Percentiles rank a stretch among this genome's conserved stretches.
phyloP scores from a whole-genome alignment of 1,140 invertebrate genomes.

The Drosophila seguyi region DNA sequence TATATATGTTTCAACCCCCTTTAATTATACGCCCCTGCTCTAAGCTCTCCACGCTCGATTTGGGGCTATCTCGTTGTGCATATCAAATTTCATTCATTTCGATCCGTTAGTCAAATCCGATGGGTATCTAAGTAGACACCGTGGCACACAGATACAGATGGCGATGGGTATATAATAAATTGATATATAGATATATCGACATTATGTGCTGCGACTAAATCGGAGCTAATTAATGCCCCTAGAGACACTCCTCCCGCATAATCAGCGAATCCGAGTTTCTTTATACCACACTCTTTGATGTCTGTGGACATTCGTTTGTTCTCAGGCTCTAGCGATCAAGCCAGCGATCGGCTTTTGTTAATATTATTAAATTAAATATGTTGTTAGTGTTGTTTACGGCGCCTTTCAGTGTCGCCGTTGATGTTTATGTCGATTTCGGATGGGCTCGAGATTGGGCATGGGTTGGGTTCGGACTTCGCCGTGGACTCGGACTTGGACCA shows the following conservation, averaged over 20 bases:
- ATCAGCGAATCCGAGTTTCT: slow-evolving; percentile 49
- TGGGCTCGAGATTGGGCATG: slow-evolving; percentile 6
- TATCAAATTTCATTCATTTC: slow-evolving; percentile 82
- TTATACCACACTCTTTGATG: slow-evolving; percentile 39
- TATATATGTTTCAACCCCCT: background rate
- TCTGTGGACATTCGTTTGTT: slow-evolving; percentile 65
- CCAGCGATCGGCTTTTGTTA: slow-evolving; percentile 68
- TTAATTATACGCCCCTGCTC: slow-evolving; percentile 19
- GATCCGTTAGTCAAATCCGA: slow-evolving; percentile 69
- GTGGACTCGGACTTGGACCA: background rate
- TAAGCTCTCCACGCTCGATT: slow-evolving; percentile 34
- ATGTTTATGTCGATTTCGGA: slow-evolving; percentile 37
- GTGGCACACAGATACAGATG: slow-evolving; percentile 36
- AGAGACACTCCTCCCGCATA: slow-evolving; percentile 82
- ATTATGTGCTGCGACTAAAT: slow-evolving; percentile 67
- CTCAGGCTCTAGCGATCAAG: slow-evolving; percentile 61
- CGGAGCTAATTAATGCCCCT: slow-evolving; percentile 79
- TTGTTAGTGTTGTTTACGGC: slow-evolving; percentile 73
- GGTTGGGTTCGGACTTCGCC: slow-evolving; percentile 11
- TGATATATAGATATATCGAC: slow-evolving; percentile 53
- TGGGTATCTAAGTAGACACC: slow-evolving; percentile 49
- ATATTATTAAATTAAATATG: slow-evolving; percentile 84
- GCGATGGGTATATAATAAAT: slow-evolving; percentile 36
- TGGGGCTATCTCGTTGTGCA: slow-evolving; percentile 75
- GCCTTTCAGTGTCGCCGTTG: slow-evolving; percentile 46